These are phyloP conservation scores for Hydropotes inermis DNA, from an alignment of 2,113 vertebrate genomes.

Conservation along the genomic window DNA sequence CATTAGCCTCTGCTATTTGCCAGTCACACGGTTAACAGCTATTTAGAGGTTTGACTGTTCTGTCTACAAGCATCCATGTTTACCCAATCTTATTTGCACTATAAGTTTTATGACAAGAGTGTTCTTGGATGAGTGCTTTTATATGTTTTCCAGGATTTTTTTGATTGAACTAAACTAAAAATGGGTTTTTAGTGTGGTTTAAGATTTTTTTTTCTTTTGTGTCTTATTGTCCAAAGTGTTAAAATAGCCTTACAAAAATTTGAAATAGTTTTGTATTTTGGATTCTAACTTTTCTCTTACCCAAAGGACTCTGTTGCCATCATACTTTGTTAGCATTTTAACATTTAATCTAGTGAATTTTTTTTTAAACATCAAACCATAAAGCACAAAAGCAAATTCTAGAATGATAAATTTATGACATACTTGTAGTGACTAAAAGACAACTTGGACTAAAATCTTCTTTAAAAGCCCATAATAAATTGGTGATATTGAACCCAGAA, in stretches of 20 bases:
- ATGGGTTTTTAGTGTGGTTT: background rate
- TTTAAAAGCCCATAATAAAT: background rate
- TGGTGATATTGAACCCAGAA: background rate
- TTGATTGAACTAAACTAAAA: background rate
- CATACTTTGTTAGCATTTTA: background rate
- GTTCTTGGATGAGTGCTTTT: slow-evolving; percentile 14
- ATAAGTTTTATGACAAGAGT: background rate
- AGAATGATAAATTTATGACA: background rate
- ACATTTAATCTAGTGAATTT: background rate
- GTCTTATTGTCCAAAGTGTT: background rate
- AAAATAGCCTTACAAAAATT: background rate
- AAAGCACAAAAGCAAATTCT: slow-evolving; percentile 34
- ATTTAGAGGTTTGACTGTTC: background rate
- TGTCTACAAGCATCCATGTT: background rate
- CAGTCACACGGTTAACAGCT: background rate
- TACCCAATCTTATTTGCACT: background rate
- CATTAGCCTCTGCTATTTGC: background rate
- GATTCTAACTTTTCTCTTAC: background rate
- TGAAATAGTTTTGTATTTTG: slow-evolving; percentile 7
- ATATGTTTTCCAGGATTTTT: slow-evolving; percentile 25
- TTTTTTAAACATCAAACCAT: background rate
- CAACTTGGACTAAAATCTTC: background rate
- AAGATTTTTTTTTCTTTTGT: background rate
- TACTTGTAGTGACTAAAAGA: slow-evolving; percentile 4
- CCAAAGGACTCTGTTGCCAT: background rate